phyloP scores from a whole-genome alignment of 2,888 invertebrate species.

The Diarsia rubi region DNA sequence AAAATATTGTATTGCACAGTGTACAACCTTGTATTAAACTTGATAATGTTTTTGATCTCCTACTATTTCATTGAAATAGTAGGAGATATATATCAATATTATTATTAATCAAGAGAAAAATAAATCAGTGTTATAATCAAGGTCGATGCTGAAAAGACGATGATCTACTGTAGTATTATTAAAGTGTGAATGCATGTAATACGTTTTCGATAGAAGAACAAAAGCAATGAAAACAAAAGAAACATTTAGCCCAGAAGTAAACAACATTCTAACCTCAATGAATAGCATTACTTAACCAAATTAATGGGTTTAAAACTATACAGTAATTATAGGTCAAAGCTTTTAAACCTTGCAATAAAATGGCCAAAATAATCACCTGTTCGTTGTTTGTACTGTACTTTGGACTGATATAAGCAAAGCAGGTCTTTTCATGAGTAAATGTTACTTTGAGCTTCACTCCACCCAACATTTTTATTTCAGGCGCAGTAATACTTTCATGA shows the following conservation, averaged over 20 bases:
- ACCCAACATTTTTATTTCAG: conserved; percentile 79
- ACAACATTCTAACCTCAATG: conserved; percentile 68
- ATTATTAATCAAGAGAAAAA: too few species aligned
- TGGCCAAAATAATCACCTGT: conserved; percentile 75
- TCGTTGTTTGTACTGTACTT: conserved; percentile 86
- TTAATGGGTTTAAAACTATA: background rate
- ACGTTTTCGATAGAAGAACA: background rate
- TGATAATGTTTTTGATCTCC: background rate
- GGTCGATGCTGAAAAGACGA: too few species aligned
- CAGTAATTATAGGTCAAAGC: background rate
- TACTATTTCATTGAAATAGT: too few species aligned
- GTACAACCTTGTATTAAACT: background rate
- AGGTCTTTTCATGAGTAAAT: conserved; percentile 84
- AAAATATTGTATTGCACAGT: background rate
- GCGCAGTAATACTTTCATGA: conserved; percentile 32
- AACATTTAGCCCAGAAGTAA: conserved; percentile 36
- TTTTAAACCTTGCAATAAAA: conserved; percentile 2
- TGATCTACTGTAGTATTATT: background rate
- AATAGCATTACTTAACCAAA: background rate
- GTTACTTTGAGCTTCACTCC: conserved; percentile 83
- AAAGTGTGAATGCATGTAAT: background rate
- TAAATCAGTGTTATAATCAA: background rate
- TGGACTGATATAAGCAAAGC: conserved; percentile 87
- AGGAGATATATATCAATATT: too few species aligned
- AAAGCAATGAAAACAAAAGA: conserved; percentile 4